Base-by-base conservation (phyloP, 2,113 vertebrate genomes). In the Lasiurus borealis region DNA sequence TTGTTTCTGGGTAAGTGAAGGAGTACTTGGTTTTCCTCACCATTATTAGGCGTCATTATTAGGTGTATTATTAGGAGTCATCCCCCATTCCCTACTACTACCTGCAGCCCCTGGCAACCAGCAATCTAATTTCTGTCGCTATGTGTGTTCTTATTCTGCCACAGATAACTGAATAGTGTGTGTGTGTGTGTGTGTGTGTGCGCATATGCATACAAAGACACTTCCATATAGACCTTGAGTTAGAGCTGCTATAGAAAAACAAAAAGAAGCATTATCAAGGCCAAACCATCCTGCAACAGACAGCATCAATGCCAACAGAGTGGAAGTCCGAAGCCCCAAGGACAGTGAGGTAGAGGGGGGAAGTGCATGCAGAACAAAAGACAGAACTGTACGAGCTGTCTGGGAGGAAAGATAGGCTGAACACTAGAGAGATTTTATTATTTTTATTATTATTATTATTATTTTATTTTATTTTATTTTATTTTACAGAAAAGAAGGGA, bases 101-200 rank as follows among this genome's bases (percentile, higher is more conserved):
- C 62, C 62, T 72, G 19, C 9, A 71, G 18, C 14, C 25, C 27
- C 46, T 64, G 40, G 89, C 18, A 73, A 46, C 3, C 40, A 83
- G 34, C 23, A 62, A 62, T 91, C 40, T 88, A 23, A 44, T 93
- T 88, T 93, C 14, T 96, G 48, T 86, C 19, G 86, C 54, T 52
- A 2, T 73, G 31, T 8, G 54, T 64, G 73, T 94, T 29, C 46
- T 68, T 88, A 2, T 62, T 94, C 57, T 90, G 72, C 62, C 50
- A 86, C 54, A 75, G 71, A 77, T 82, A 46, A 75, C 36, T 57
- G 64, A 73, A 75, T 46, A n/a, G 5, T 0, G 12, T 54, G 82
- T 15, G 62, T 31, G 27, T 64, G 62, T 66, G 62, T 31, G 27
- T 64, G 62, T 29, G 23, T 27, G 59, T 27, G 59, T 27, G 27